phyloP scores from a whole-genome alignment of 92 coral and sea anemone genomes.

The Bergia sp. region DNA sequence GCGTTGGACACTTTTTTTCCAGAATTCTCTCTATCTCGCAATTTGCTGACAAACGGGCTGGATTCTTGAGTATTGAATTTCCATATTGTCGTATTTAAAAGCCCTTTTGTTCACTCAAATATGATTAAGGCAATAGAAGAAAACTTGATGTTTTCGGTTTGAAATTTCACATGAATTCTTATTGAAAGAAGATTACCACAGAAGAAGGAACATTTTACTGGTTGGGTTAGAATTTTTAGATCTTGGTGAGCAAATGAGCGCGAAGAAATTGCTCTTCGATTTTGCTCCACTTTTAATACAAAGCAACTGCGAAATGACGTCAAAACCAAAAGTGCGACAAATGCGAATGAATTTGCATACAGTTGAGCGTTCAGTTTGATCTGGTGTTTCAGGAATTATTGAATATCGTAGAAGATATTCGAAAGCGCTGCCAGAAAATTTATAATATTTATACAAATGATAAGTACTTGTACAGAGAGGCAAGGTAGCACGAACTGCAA shows the following conservation, averaged over 20 bases:
- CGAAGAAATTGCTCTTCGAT: constrained; percentile 4
- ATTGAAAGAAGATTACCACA: background rate
- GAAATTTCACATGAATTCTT: background rate
- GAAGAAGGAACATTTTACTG: background rate
- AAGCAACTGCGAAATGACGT: constrained; percentile 39
- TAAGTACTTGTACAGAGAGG: constrained; percentile 23
- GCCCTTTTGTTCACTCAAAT: constrained; percentile 27
- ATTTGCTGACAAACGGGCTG: constrained; percentile 10
- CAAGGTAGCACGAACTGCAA: background rate
- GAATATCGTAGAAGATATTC: constrained; percentile 19
- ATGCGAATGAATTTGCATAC: constrained; percentile 37
- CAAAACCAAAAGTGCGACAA: background rate
- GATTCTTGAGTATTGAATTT: constrained; percentile 34
- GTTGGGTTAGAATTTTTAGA: background rate
- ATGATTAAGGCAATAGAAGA: background rate
- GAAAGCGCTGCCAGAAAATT: constrained; percentile 24
- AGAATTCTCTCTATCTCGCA: constrained; percentile 13
- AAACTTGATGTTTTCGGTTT: constrained; percentile 9
- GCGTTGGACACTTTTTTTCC: background rate
- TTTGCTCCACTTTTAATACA: background rate
- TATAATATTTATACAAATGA: constrained; percentile 59
- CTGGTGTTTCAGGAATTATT: background rate
- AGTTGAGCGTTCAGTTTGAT: constrained; percentile 8
- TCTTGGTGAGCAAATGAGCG: constrained; percentile 34
- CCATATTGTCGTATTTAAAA: constrained; percentile 42